phyloP scores from a whole-genome alignment of 2,113 vertebrate genomes.

The Crypturellus undulatus region DNA sequence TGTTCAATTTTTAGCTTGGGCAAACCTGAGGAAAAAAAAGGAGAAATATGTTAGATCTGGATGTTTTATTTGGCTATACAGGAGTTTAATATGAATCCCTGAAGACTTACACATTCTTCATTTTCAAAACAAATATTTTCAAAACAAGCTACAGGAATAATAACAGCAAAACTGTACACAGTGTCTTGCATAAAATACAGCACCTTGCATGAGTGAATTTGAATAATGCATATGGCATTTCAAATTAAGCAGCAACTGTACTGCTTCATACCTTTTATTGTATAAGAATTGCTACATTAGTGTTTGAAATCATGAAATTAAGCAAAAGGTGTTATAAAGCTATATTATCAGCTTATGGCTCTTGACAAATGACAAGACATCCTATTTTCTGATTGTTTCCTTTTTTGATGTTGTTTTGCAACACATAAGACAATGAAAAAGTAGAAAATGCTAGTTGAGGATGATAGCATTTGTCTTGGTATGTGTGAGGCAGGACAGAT shows the following conservation, averaged over 20 bases:
- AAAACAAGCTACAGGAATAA: neutral
- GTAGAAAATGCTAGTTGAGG: neutral
- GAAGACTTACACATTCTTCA: neutral
- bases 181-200: neutral
- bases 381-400: neutral
- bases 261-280: neutral
- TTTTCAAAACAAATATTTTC: neutral
- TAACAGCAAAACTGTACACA: neutral
- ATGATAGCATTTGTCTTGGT: neutral
- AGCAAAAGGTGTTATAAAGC: neutral
- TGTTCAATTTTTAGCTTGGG: neutral
- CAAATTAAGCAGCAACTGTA: neutral
- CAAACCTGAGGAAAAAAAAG: neutral
- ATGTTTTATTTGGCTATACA: neutral
- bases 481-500: neutral
- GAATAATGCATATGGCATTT: neutral
- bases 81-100: neutral
- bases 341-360: neutral
- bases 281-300: neutral
- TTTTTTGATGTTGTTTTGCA: neutral
- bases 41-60: neutral
- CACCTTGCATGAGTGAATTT: neutral
- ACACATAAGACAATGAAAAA: neutral
- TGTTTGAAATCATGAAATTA: neutral
- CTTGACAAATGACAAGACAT: neutral